These are phyloP conservation scores for Conistra vaccinii DNA, from an alignment of 2,888 invertebrate genomes.

Conservation along the genomic window DNA sequence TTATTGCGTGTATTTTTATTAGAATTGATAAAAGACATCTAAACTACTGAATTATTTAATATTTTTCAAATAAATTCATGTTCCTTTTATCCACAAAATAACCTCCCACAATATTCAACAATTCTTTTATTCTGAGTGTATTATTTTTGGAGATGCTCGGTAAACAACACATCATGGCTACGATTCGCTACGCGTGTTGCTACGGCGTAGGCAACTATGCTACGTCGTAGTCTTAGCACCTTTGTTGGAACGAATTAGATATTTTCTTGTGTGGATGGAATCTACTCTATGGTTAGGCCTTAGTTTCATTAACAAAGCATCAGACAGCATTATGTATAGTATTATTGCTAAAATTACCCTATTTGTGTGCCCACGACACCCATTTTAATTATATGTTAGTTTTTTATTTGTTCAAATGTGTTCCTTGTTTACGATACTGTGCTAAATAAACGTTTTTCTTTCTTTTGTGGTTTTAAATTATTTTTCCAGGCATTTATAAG, in stretches of 20 bases:
- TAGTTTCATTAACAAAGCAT: neutral
- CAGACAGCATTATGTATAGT: too few species aligned
- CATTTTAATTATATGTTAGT: too few species aligned
- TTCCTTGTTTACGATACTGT: neutral
- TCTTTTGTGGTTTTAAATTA: too few species aligned
- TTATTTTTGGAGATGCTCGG: conserved; percentile 27
- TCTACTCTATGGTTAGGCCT: neutral
- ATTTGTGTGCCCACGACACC: too few species aligned
- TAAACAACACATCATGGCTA: conserved; percentile 18
- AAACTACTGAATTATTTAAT: neutral
- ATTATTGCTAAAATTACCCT: neutral
- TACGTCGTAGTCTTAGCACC: neutral
- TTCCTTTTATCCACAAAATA: conserved; percentile 21
- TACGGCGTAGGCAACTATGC: conserved; percentile 32
- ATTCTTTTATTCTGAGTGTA: conserved; percentile 31
- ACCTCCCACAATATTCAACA: conserved; percentile 36
- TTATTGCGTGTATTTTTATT: neutral
- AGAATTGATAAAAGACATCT: neutral
- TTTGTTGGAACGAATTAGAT: neutral
- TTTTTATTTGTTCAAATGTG: neutral
- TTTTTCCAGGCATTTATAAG: neutral
- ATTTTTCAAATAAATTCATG: neutral
- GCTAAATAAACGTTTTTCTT: neutral
- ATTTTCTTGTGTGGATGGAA: neutral
- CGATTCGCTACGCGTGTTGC: neutral